Conservation (phyloP, 2,113 vertebrate species). For the Tichodroma muraria region DNA sequence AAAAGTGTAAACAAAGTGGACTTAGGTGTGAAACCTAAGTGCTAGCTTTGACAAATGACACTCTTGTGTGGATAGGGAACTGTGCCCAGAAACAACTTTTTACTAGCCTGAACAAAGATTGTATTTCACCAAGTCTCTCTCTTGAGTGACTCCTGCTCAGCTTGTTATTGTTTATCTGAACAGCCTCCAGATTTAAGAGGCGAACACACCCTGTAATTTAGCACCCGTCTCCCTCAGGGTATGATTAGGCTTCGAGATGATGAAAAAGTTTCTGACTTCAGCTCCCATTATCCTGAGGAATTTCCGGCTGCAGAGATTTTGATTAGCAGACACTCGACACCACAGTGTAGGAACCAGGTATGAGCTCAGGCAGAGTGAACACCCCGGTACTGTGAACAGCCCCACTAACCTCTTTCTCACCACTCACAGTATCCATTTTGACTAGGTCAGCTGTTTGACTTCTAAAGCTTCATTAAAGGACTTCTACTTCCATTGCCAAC, state of each 20-base stretch:
- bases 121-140: background rate
- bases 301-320: conserved; percentile 15
- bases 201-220: conserved; percentile 20
- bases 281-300: background rate
- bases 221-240: conserved; percentile 12
- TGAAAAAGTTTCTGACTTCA: conserved; percentile 37
- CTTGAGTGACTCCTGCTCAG: background rate
- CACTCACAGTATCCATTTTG: background rate
- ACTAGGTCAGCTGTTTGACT: background rate
- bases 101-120: background rate
- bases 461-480: background rate
- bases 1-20: conserved; percentile 9
- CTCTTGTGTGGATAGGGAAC: background rate
- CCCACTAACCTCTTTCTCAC: background rate
- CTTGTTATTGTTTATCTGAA: conserved; percentile 21
- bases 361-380: background rate
- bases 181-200: background rate
- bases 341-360: background rate
- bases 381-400: rapidly evolving
- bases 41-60: conserved; percentile 31
- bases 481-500: background rate
- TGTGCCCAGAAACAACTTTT: background rate
- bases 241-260: conserved; percentile 21
- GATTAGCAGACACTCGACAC: background rate
- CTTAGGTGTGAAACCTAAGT: conserved; percentile 37